Evolutionary conservation across 2,113 vertebrate genomes (phyloP).

Genomic region (Edolisoma coerulescens): DNA sequence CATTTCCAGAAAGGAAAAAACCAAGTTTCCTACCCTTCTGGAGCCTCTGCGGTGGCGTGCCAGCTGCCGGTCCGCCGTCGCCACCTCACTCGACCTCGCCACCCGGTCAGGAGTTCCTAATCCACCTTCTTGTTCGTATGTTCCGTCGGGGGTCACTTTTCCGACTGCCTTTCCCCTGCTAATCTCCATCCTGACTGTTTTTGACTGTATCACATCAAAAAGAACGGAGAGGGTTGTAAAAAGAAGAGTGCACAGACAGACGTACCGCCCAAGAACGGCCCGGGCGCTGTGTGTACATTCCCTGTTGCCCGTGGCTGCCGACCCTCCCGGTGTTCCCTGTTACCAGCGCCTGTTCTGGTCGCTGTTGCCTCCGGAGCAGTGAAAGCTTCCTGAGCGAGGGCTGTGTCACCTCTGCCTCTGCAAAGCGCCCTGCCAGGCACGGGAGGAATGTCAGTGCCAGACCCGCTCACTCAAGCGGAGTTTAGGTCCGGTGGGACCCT

Average conservation of each 20-base stretch:
- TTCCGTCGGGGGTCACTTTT: neutral
- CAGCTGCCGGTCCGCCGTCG: neutral
- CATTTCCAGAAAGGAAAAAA: neutral
- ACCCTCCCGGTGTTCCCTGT: neutral
- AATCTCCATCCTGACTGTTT: neutral
- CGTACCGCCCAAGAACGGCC: accelerated
- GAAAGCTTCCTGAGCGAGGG: neutral
- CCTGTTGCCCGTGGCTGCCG: neutral
- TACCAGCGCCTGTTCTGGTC: too few species aligned
- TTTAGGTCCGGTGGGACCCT: neutral
- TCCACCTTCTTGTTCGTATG: neutral
- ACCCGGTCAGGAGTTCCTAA: neutral
- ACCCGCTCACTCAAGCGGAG: neutral
- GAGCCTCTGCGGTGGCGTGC: neutral
- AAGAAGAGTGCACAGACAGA: accelerated
- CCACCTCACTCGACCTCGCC: neutral
- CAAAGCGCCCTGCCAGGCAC: neutral
- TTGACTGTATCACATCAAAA: neutral
- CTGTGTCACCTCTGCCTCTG: neutral
- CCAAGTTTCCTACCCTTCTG: neutral
- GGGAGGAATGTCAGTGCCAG: neutral
- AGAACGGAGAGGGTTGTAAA: neutral
- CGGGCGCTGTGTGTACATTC: accelerated
- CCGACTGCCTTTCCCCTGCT: neutral
- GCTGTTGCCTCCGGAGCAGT: neutral